phyloP scores from a whole-genome alignment of 2,113 vertebrate genomes.

The Aphelocoma coerulescens region DNA sequence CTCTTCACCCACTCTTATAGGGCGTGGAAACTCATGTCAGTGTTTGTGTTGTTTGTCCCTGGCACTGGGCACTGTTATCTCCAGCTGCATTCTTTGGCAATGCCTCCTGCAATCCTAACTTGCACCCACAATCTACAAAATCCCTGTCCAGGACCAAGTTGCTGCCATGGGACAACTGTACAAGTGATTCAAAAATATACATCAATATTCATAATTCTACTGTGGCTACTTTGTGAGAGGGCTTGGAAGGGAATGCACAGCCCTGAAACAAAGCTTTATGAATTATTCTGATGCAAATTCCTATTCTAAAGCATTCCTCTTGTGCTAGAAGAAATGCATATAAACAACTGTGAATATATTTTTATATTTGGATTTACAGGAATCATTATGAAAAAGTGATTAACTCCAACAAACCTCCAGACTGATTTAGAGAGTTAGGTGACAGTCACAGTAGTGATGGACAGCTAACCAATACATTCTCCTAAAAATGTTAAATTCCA shows the following conservation, averaged over 20 bases:
- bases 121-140: background rate
- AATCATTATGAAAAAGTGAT: conserved; percentile 56
- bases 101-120: background rate
- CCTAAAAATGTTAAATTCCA: background rate
- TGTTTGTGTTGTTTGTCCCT: background rate
- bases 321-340: conserved; percentile 30
- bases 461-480: background rate
- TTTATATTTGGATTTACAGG: conserved; percentile 55
- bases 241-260: conserved; percentile 4
- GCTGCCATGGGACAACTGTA: background rate
- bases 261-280: background rate
- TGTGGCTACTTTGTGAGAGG: background rate
- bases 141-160: background rate
- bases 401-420: conserved; percentile 25
- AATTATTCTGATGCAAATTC: conserved; percentile 65
- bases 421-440: background rate
- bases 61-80: background rate
- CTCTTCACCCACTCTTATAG: background rate
- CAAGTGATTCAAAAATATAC: background rate
- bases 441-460: conserved; percentile 6
- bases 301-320: background rate
- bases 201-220: background rate
- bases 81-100: background rate
- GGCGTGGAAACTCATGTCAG: background rate
- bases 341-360: conserved; percentile 36